Evolutionary conservation across 2,888 invertebrate genomes (phyloP), one percentile per base, ranked within the genome.

Genomic region (Eupeodes luniger): DNA sequence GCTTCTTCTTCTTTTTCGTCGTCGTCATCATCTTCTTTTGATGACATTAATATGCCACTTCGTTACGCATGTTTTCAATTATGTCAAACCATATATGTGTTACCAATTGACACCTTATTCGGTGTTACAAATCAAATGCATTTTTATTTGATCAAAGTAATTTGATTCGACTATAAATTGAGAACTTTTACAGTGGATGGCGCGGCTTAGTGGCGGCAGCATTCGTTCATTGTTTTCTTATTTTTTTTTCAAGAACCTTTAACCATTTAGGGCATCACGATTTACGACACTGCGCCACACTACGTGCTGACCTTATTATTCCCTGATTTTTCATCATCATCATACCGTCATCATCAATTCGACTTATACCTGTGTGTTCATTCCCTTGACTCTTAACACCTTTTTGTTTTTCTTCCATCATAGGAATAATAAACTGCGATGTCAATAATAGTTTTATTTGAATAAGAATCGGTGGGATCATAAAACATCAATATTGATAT

Each of bases 271-370:
- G 78, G 72, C 49, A 77, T 57, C 87, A 72, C 87, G 75, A 76
- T 62, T 70, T 55, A 66, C 61, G 69, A 16, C 51, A 44, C 14
- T 36, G 11, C 36, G 12, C 11, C 51, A 44, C 19, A 16, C 14
- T 79, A 88, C 88, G 88, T 88, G 88, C 78, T 88, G 88, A 88
- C 88, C 88, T 88, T 88, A 88, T 85, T 88, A 70, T 62, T 72
- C 76, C 44, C 62, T 57, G 51, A 44, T 57, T 61, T 61, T 51
- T 53, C 70, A 59, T 40, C 40, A 40, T 40, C 40, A 40, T 36
- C 36, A 36, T 36, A 4, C 19, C 19, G 19, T 19, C 19, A 19
- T 9, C 53, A 51, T 61, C 57, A 12, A 27, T 27, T 69, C 67
- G 1, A 27, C 27, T 27, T 27, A 27, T 27, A 27, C 27, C 16